Conservation (phyloP, 2,797 vertebrate species). For the Malurus leucopterus region DNA sequence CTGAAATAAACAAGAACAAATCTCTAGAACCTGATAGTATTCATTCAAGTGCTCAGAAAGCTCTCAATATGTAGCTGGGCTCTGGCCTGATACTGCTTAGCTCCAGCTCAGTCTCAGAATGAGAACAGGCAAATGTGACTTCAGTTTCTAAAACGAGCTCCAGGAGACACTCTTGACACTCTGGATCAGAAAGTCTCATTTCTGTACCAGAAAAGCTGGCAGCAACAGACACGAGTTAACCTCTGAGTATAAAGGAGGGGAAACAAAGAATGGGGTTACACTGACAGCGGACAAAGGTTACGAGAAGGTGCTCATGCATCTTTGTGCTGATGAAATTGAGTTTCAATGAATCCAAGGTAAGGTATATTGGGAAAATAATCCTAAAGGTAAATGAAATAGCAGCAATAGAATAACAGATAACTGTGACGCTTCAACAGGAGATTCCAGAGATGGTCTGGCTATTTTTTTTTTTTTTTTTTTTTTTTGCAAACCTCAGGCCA, state of each 20-base stretch:
- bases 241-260: background rate
- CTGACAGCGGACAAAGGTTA: background rate
- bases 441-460: background rate
- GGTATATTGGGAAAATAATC: background rate
- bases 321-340: background rate
- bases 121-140: background rate
- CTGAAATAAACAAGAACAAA: background rate
- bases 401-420: background rate
- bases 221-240: background rate
- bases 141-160: background rate
- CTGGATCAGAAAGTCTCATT: background rate
- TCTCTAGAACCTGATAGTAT: background rate
- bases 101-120: background rate
- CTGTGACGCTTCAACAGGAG: background rate
- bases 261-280: background rate
- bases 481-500: background rate
- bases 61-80: background rate
- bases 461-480: background rate
- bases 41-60: background rate
- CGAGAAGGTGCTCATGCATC: background rate
- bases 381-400: background rate
- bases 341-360: background rate
- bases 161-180: background rate
- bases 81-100: background rate
- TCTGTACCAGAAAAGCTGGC: background rate